Evolutionary conservation across 1,140 invertebrate species (phyloP), one percentile per base, ranked within the genome.

Genomic region (Papilio helenus): DNA sequence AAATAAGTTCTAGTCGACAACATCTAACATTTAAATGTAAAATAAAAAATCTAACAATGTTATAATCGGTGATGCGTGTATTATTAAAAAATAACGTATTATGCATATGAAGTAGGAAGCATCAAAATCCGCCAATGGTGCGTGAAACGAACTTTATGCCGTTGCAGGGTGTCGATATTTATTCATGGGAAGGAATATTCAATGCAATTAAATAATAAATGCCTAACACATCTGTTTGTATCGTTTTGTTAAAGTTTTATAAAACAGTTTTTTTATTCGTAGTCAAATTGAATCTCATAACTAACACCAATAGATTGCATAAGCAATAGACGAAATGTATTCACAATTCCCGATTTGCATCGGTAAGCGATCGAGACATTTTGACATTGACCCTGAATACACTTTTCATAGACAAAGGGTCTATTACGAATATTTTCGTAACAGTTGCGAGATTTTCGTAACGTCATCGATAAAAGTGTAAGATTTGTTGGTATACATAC

Each of bases 31-130:
- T 55, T 55, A 20, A 55, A 55, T 20, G 7, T 55, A 55, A 55
- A 55, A 55, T 55, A n/a, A 55, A 51, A 18, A 55, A 7, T 18
- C 5, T 20, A 55, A 55, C 51, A 55, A 55, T 55, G 20, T 20
- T 55, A 55, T 55, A 55, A 20, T 55, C 51, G 51, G 5, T 20
- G 51, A 55, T 55, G 51, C 51, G 51, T 55, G 58, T 26, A 26
- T 61, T 61, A 61, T 61, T 23, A 61, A 61, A 61, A 61, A 61
- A 61, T 26, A 61, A 61, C 58, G 20, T 61, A 61, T 61, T 61
- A 61, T 61, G 58, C 58, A 61, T 26, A 61, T 61, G 58, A 14
- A 61, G 23, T 61, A 61, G 58, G 58, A 61, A 61, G 12, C 58
- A 61, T 61, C 58, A 26, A 61, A 61, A 61, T 61, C 23, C 58